Evolutionary conservation across 2,888 invertebrate species (phyloP).

Genomic region (Prosapia bicincta): DNA sequence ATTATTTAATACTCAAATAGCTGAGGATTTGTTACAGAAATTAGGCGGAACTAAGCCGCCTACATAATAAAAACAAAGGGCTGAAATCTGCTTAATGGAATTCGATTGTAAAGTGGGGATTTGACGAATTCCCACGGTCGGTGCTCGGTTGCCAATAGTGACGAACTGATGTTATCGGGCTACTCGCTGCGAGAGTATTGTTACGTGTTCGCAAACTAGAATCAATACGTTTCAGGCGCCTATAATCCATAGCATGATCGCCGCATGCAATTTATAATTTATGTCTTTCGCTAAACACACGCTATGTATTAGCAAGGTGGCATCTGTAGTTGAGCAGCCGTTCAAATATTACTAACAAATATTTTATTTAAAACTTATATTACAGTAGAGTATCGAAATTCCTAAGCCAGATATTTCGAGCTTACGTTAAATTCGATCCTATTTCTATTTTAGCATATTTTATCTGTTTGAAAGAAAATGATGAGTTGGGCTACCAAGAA

Average conservation of each 20-base stretch:
- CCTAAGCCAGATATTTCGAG: too few relatives aligned
- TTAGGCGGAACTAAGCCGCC: too few relatives aligned
- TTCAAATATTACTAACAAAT: too few relatives aligned
- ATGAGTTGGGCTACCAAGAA: too few relatives aligned
- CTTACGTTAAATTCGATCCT: too few relatives aligned
- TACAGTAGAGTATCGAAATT: too few relatives aligned
- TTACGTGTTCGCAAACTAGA: background rate
- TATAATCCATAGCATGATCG: background rate
- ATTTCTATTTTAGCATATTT: too few relatives aligned
- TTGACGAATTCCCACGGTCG: background rate
- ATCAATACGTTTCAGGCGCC: background rate
- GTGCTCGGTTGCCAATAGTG: background rate
- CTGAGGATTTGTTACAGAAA: too few relatives aligned
- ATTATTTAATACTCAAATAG: too few relatives aligned
- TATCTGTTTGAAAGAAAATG: too few relatives aligned
- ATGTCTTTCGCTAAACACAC: background rate
- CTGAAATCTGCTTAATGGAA: background rate
- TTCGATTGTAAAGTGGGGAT: background rate
- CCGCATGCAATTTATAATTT: background rate
- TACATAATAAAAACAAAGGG: too few relatives aligned
- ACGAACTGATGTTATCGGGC: background rate
- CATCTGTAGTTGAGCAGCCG: background rate
- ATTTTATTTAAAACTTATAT: too few relatives aligned
- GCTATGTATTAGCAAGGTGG: background rate
- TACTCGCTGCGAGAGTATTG: background rate